Evolutionary conservation across 2,113 vertebrate species (phyloP).

Genomic region (Lepus americanus): DNA sequence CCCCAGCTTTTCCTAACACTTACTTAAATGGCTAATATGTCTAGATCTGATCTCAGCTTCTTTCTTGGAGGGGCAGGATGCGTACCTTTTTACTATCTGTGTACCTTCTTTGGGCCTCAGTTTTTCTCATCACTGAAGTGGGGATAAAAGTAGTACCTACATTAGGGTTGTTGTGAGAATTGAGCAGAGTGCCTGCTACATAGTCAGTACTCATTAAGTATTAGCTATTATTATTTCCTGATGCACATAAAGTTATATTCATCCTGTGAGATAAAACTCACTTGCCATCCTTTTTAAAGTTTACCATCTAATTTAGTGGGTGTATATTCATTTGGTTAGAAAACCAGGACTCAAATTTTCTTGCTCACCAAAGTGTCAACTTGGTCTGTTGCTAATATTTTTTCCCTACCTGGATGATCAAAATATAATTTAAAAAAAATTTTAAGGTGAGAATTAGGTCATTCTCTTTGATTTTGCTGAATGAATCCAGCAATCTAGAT

Average conservation of each 20-base stretch:
- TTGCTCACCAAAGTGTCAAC: background rate
- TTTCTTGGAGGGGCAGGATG: background rate
- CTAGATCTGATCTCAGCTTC: background rate
- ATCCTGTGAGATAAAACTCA: constrained; percentile 17
- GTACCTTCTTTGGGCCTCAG: background rate
- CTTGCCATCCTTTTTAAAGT: background rate
- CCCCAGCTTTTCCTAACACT: background rate
- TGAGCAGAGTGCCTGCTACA: background rate
- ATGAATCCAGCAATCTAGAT: background rate
- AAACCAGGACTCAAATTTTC: background rate
- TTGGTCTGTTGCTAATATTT: background rate
- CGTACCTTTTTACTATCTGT: too few species aligned
- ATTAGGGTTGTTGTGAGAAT: constrained; percentile 29
- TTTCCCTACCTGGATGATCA: background rate
- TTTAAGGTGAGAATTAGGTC: constrained; percentile 10
- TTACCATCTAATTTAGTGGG: background rate
- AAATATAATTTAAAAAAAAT: background rate
- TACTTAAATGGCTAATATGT: background rate
- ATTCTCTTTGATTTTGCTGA: constrained; percentile 6
- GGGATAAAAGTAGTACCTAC: background rate
- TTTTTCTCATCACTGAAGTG: constrained; percentile 17
- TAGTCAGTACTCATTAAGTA: background rate
- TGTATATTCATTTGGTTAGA: background rate
- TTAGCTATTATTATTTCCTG: background rate
- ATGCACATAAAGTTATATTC: background rate